Evolutionary conservation across 2,888 invertebrate genomes (phyloP), one percentile per base, ranked within the genome.

Genomic region (Agapostemon virescens): DNA sequence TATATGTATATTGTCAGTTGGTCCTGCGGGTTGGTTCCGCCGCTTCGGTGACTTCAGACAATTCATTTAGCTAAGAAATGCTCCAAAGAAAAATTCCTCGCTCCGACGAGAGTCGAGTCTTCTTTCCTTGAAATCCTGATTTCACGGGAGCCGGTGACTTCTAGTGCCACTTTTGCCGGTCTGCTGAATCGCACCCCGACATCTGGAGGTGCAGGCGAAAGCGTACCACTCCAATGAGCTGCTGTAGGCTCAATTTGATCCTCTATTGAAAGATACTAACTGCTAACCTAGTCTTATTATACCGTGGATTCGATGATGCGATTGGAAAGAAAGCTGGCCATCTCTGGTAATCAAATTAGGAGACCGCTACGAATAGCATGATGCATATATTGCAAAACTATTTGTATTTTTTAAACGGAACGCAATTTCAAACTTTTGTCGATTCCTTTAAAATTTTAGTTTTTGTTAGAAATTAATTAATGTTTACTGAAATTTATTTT

Each of bases 1-100:
- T 61, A 33, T 61, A 33, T 20, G 4, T 33, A 2, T 33, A 30
- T 33, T 61, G 61, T 20, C 61, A 33, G 61, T 20, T 20, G 20
- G 61, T n/a, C 20, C 33, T 26, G 5, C 55, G 17, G 17, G 26
- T 26, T 0, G 55, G 26, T 26, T 15, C 13, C 52, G 52, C 23
- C 13, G 15, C 26, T 13, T 0, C 49, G 49, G 49, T 26, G 17
- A 17, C 15, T 55, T 55, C 55, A 26, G 55, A 26, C 55, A 55
- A 55, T 55, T 26, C 55, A 55, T 55, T 55, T 55, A 55, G 26
- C 55, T 26, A 55, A 55, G 55, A 55, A 55, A 55, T 55, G 55
- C 55, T 17, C 26, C 15, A 1, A 26, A 55, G 55, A 55, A 55
- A 55, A 55, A 55, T 55, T 55, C 26, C 55, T 26, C 55, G 55